Conservation (phyloP, 2,113 vertebrate species). For the Thunnus thynnus region DNA sequence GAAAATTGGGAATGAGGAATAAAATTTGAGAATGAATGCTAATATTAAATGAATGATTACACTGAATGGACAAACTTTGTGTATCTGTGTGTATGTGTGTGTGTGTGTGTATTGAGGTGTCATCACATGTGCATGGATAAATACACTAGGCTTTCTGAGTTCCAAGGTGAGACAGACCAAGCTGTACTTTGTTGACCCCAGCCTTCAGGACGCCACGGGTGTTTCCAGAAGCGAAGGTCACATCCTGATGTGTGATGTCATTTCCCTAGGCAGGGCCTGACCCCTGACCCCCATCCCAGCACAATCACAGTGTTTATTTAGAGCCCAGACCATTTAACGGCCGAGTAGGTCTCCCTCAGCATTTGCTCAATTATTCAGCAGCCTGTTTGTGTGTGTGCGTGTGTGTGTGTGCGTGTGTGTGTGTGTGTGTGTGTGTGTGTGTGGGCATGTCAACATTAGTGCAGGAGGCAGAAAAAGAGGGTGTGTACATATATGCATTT, state of each 20-base stretch:
- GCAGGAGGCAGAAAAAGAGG: not conserved
- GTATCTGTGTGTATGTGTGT: not conserved
- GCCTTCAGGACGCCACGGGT: not conserved
- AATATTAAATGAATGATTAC: not conserved
- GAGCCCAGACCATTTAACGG: slow-evolving; percentile 42
- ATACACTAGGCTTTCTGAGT: not conserved
- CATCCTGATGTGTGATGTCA: slow-evolving; percentile 29
- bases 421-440: too few relatives aligned
- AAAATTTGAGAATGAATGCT: not conserved
- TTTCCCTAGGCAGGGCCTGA: slow-evolving; percentile 5
- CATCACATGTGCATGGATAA: not conserved
- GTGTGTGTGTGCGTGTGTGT: too few relatives aligned
- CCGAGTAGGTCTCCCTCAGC: slow-evolving; percentile 44
- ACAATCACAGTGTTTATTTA: slow-evolving; percentile 52
- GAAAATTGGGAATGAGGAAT: not conserved
- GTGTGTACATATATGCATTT: not conserved
- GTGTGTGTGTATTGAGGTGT: not conserved
- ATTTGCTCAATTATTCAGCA: slow-evolving; percentile 63
- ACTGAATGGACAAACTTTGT: not conserved
- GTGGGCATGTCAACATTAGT: slow-evolving; percentile 1
- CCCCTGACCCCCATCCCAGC: not conserved
- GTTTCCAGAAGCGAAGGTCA: not conserved
- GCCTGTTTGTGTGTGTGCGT: slow-evolving; percentile 23
- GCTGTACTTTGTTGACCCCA: not conserved
- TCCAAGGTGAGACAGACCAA: not conserved